A percentile compares a stretch with the other conserved stretches of the same genome.
phyloP scores from a whole-genome alignment of 2,888 invertebrate genomes.

The Ischnus inquisitorius region DNA sequence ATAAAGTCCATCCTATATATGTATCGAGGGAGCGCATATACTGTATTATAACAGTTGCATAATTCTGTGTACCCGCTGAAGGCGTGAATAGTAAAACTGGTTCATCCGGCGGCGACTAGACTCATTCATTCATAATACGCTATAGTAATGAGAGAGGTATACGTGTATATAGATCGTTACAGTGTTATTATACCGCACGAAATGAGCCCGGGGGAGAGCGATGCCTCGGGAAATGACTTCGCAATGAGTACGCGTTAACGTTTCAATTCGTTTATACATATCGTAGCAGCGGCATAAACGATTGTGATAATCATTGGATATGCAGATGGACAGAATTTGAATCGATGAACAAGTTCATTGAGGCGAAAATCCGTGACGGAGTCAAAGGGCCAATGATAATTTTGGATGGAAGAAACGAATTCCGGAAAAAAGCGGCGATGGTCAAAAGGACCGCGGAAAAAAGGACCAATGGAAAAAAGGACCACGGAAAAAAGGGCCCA shows the following conservation, averaged over 20 bases:
- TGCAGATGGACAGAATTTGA: background rate
- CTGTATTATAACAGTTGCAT: constrained; percentile 58
- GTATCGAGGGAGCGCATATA: constrained; percentile 21
- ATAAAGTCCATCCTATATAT: background rate
- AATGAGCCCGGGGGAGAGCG: background rate
- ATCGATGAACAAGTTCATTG: background rate
- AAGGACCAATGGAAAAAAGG: no score
- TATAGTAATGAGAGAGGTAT: background rate
- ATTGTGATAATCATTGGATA: background rate
- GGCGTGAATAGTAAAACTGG: constrained; percentile 64
- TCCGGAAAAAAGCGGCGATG: no score
- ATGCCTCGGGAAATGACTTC: constrained; percentile 28
- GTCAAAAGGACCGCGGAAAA: no score
- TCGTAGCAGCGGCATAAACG: background rate
- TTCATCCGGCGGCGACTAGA: constrained; percentile 56
- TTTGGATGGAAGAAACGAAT: no score
- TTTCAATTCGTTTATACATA: constrained; percentile 30
- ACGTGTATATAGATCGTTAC: background rate
- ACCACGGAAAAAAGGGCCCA: no score
- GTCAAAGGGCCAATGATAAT: no score
- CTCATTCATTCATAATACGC: constrained; percentile 60
- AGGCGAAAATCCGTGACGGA: background rate
- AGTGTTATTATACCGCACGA: constrained; percentile 33
- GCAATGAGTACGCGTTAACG: constrained; percentile 24
- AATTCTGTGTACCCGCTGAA: constrained; percentile 42